Evolutionary conservation across 1,140 invertebrate species (phyloP).

Genomic region (Homarus americanus): DNA sequence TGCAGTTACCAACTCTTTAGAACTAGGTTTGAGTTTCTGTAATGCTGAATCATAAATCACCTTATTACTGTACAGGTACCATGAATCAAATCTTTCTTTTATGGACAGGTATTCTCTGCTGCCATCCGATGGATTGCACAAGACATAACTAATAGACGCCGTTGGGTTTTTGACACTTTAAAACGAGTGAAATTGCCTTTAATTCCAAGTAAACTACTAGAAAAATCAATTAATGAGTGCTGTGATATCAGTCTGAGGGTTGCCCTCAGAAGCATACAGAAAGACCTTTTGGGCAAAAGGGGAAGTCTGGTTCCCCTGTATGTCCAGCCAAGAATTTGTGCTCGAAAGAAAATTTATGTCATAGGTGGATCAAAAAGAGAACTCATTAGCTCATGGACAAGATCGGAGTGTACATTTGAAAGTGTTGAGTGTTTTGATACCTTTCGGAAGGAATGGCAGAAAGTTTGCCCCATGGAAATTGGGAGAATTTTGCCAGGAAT

Average conservation of each 20-base stretch:
- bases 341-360: constrained; percentile 92
- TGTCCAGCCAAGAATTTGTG: constrained; percentile 87
- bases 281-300: constrained; percentile 88
- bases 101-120: constrained; percentile 91
- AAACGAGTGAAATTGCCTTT: constrained; percentile 90
- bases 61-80: too few relatives aligned
- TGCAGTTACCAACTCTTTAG: too few relatives aligned
- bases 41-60: too few relatives aligned
- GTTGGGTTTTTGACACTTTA: constrained; percentile 92
- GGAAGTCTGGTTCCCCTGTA: constrained; percentile 87
- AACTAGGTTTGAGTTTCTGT: too few relatives aligned
- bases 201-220: constrained; percentile 89
- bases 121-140: constrained; percentile 94
- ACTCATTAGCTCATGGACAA: constrained; percentile 81
- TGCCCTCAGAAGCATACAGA: constrained; percentile 78
- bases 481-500: constrained; percentile 94
- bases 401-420: constrained; percentile 79
- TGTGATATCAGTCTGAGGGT: constrained; percentile 85
- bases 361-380: constrained; percentile 94
- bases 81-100: background rate
- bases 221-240: constrained; percentile 88
- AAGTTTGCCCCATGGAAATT: constrained; percentile 89
- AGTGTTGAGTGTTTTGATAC: constrained; percentile 90
- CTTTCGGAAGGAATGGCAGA: constrained; percentile 88
- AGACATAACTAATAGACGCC: constrained; percentile 87